Conservation (phyloP, 2,888 invertebrate species). For the Plusia festucae region DNA sequence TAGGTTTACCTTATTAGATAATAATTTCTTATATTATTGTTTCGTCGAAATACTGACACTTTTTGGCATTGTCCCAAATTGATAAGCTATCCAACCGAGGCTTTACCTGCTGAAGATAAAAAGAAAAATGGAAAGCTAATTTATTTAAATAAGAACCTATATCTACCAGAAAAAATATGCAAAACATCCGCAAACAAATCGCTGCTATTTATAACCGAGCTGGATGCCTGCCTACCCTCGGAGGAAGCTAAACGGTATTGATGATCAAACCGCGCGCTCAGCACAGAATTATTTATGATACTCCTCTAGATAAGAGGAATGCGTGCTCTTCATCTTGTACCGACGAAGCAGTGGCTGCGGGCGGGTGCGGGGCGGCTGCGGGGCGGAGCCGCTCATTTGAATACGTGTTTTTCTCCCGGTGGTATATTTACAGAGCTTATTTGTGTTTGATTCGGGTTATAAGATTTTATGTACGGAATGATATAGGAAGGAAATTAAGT, state of each 20-base stretch:
- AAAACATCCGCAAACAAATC: conserved; percentile 39
- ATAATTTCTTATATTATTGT: background rate
- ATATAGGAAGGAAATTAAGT: conserved; percentile 29
- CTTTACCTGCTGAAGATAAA: background rate
- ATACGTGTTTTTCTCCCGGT: conserved; percentile 45
- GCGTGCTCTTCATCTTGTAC: conserved; percentile 35
- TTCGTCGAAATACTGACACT: too few relatives aligned
- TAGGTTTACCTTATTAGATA: background rate
- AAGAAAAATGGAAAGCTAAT: background rate
- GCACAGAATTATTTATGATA: conserved; percentile 42
- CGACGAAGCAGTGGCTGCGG: conserved; percentile 22
- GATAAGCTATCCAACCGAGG: too few relatives aligned
- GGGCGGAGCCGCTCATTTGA: conserved; percentile 41
- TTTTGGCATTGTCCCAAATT: background rate
- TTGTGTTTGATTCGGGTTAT: conserved; percentile 36
- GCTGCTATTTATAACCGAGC: conserved; percentile 34
- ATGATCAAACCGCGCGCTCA: conserved; percentile 32
- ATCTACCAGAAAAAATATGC: conserved; percentile 28
- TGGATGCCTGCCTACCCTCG: conserved; percentile 14
- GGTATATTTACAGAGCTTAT: conserved; percentile 45
- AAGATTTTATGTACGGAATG: conserved; percentile 37
- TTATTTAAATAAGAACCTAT: background rate
- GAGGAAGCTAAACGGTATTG: conserved; percentile 41
- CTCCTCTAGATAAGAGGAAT: conserved; percentile 35
- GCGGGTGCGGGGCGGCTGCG: background rate